Percentiles rank a stretch among this genome's conserved stretches.
Conservation (phyloP, 2,113 vertebrate species). For the Origma solitaria region DNA sequence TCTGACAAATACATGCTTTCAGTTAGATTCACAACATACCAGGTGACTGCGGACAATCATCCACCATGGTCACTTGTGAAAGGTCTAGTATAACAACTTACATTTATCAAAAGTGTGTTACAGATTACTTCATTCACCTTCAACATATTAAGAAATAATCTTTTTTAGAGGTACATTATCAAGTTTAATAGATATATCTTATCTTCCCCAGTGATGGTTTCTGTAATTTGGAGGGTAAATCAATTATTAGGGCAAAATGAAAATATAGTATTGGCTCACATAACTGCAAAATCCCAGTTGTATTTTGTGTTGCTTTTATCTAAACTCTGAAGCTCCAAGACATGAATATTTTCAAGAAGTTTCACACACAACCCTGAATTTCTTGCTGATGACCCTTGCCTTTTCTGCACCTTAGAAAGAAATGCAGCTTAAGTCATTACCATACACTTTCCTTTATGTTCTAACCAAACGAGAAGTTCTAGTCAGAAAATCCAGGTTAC, state of each 20-base stretch:
- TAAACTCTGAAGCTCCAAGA: neutral
- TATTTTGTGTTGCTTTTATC: neutral
- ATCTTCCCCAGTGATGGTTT: neutral
- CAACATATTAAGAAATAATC: neutral
- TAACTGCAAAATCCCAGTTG: neutral
- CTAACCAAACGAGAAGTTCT: neutral
- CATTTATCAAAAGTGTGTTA: neutral
- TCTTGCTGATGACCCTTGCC: neutral
- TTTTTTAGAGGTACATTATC: neutral
- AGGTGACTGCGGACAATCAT: neutral
- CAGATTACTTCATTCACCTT: neutral
- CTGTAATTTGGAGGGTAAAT: neutral
- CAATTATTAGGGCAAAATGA: neutral
- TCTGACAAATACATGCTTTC: neutral
- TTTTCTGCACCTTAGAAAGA: neutral
- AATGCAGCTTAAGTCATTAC: neutral
- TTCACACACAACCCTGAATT: neutral
- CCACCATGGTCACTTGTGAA: neutral
- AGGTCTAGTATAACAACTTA: neutral
- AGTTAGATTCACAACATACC: neutral
- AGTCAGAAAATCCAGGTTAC: neutral
- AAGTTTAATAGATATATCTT: neutral
- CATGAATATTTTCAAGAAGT: neutral
- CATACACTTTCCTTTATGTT: rapidly evolving
- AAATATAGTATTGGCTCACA: neutral